phyloP scores from a whole-genome alignment of 37 sponge, comb jelly and placozoan genomes.

The Haliclona indistincta region DNA sequence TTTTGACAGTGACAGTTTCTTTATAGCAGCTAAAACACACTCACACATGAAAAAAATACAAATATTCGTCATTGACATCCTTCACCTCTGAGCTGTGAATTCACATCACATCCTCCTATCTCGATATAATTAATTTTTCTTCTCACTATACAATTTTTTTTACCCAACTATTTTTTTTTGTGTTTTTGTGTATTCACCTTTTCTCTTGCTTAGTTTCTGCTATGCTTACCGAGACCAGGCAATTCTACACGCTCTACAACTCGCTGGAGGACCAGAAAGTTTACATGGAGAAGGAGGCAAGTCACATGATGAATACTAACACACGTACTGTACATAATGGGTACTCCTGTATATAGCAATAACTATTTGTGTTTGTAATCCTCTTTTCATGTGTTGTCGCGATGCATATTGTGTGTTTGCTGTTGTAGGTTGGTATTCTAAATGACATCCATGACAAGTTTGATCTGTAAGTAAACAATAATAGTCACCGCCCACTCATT shows the following conservation, averaged over 20 bases:
- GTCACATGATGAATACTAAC: background rate
- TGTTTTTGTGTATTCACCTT: background rate
- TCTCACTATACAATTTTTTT: too few species aligned
- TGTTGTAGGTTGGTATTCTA: constrained; percentile 76
- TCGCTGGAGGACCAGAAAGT: constrained; percentile 90
- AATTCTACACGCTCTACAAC: constrained; percentile 96
- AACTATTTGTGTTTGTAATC: too few species aligned
- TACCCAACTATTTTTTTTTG: too few species aligned
- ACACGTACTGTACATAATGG: background rate
- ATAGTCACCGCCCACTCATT: background rate
- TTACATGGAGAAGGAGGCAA: constrained; percentile 91
- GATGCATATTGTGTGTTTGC: background rate
- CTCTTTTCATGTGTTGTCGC: background rate
- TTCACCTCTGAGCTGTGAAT: too few species aligned
- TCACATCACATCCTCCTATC: too few species aligned
- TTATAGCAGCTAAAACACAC: too few species aligned
- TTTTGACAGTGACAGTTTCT: too few species aligned
- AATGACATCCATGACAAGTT: constrained; percentile 94
- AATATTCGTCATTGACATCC: too few species aligned
- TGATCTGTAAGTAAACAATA: constrained; percentile 67
- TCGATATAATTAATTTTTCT: too few species aligned
- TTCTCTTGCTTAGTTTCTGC: constrained; percentile 49
- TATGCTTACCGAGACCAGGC: constrained; percentile 91
- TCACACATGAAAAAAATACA: too few species aligned
- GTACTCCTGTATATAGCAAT: too few species aligned